These are phyloP conservation scores for Pseudomyrmex flavicornis DNA, from an alignment of 1,140 invertebrate genomes.

Conservation along the genomic window DNA sequence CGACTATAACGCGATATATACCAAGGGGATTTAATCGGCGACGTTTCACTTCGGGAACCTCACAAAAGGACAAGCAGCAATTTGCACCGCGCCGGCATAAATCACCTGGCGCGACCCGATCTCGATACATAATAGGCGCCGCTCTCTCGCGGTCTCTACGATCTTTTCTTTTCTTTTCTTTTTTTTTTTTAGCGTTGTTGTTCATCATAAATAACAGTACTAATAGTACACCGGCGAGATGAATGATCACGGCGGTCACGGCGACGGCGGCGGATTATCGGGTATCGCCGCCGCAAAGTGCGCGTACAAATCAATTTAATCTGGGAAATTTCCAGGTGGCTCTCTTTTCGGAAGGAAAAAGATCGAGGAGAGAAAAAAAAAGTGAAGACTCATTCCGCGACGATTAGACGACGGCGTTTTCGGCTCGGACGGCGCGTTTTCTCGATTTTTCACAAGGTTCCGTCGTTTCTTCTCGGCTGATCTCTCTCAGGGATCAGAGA, in stretches of 20 bases:
- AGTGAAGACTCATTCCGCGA: conserved; percentile 67
- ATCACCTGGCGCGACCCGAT: conserved; percentile 65
- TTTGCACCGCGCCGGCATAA: conserved; percentile 72
- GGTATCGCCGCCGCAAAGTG: conserved; percentile 53
- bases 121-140: conserved; percentile 72
- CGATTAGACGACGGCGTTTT: conserved; percentile 65
- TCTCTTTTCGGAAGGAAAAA: conserved; percentile 9
- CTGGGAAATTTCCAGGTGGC: conserved; percentile 72
- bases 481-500: not conserved
- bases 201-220: conserved; percentile 74
- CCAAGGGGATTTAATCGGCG: conserved; percentile 71
- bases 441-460: not conserved
- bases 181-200: no score
- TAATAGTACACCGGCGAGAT: conserved; percentile 72
- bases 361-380: conserved; percentile 1
- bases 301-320: conserved; percentile 75
- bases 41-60: conserved; percentile 66
- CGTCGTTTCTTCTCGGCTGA: not conserved
- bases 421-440: not conserved
- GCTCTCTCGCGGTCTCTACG: conserved; percentile 61
- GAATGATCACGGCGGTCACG: conserved; percentile 64
- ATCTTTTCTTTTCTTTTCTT: conserved; percentile 39
- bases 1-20: conserved; percentile 33
- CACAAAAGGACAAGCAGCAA: conserved; percentile 75
- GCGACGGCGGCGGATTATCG: conserved; percentile 24